Percentiles rank a stretch among this genome's conserved stretches.
phyloP scores from a whole-genome alignment of 2,888 invertebrate genomes.

The Acanthosepion esculentum region DNA sequence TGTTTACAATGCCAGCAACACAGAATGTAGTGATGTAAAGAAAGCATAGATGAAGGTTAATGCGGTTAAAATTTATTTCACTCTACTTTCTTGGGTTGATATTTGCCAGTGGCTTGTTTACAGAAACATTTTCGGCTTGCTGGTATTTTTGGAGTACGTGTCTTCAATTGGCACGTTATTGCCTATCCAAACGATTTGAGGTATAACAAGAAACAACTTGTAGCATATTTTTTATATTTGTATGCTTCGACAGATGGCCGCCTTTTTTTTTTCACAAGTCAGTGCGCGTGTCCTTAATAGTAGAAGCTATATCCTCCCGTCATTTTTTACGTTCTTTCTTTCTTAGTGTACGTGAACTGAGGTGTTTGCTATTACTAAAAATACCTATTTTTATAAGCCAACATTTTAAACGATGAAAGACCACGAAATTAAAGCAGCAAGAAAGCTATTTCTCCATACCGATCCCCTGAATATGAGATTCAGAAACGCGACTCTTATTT shows the following conservation, averaged over 20 bases:
- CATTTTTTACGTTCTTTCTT: background rate
- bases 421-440: no score
- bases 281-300: background rate
- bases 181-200: background rate
- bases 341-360: background rate
- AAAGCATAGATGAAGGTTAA: background rate
- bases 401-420: background rate
- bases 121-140: background rate
- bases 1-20: slow-evolving; percentile 7
- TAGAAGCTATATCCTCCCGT: background rate
- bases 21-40: background rate
- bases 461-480: no score
- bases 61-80: background rate
- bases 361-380: background rate
- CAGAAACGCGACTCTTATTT: no score
- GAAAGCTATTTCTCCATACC: no score
- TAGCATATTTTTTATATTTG: background rate
- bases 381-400: background rate
- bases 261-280: background rate
- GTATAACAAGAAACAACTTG: background rate
- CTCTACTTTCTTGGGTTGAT: background rate
- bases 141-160: background rate
- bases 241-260: background rate
- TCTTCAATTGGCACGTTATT: background rate
- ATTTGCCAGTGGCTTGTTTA: background rate